Base-by-base conservation (phyloP, 1,140 invertebrate species). In the Drosophila sproati region DNA sequence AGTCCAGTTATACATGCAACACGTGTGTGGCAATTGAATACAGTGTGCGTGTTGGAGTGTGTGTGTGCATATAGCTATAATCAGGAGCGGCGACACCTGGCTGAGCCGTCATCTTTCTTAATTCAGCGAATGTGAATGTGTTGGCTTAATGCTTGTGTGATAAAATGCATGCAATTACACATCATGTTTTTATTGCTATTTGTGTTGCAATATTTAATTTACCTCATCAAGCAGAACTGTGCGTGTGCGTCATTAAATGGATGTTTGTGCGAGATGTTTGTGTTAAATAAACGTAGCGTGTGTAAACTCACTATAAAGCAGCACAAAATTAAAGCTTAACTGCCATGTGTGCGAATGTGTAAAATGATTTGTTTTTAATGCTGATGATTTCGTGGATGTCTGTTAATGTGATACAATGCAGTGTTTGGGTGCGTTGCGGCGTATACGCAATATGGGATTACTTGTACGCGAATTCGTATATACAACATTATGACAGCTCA, bases 201-300 rank as follows among this genome's bases (percentile, higher is more conserved):
- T 83, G 80, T 77, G 76, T 76, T 71, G 77, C 73, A 77, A 76
- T 88, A 83, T 87, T 87, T 87, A 87, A 88, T 79, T 88, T 87
- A 80, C 68, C 83, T 83, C 77, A 73, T 73, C 66, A 77, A 66
- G 51, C 35, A 3, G 34, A 28, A 8, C 8, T 20, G 7, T 69
- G 56, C 56, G 64, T 69, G 56, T 69, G 57, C 39, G 39, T 69
- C 48, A 55, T 77, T 82, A 67, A 76, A 79, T 67, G 45, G 67
- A 5, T 48, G 47, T 55, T 39, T 34, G 60, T 37, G 47, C 56
- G 63, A 4, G 56, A 43, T 29, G 51, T 32, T 35, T 28, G 39
- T 31, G 47, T 29, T 50, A 50, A 31, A 29, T 50, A 50, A 41
- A 45, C 28, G n/a, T 29, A n/a, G 10, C 28, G 28, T 5, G 28